These are phyloP conservation scores for Drosophila birchii DNA, from an alignment of 2,888 invertebrate genomes.

Conservation along the genomic window DNA sequence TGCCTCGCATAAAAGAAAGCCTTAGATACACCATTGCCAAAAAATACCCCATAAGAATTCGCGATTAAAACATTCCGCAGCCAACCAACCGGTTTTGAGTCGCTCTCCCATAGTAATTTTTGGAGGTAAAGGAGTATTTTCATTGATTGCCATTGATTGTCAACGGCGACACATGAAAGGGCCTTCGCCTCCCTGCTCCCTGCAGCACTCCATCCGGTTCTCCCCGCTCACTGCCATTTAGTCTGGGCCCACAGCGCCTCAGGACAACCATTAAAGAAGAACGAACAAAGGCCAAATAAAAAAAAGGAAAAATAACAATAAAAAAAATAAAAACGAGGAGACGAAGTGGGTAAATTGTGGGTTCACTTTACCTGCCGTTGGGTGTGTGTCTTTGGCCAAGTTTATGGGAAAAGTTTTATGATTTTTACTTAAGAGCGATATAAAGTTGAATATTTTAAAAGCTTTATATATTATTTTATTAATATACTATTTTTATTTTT, in stretches of 20 bases:
- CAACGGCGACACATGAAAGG: conserved; percentile 36
- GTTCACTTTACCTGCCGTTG: conserved; percentile 51
- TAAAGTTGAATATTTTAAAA: not conserved
- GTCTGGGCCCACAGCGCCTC: conserved; percentile 30
- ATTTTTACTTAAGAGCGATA: not conserved
- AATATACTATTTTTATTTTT: not conserved
- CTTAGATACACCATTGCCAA: conserved; percentile 1
- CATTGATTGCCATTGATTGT: conserved; percentile 73
- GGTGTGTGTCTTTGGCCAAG: conserved; percentile 16
- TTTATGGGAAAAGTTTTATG: not conserved
- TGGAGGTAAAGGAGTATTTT: conserved; percentile 52
- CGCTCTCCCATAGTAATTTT: conserved; percentile 33
- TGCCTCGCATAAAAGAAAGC: not conserved
- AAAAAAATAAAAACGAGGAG: not conserved
- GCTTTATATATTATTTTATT: not conserved
- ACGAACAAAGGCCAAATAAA: conserved; percentile 58
- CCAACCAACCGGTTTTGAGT: conserved; percentile 38
- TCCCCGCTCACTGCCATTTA: conserved; percentile 16
- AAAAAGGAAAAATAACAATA: conserved; percentile 6
- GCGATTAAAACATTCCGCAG: conserved; percentile 35
- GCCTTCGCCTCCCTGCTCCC: conserved; percentile 9
- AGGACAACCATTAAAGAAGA: conserved; percentile 42
- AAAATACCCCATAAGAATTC: conserved; percentile 3
- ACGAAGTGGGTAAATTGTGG: conserved; percentile 72
- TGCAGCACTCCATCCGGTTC: conserved; percentile 5